Base-by-base conservation (phyloP, 2,113 vertebrate species). In the Trachemys scripta region DNA sequence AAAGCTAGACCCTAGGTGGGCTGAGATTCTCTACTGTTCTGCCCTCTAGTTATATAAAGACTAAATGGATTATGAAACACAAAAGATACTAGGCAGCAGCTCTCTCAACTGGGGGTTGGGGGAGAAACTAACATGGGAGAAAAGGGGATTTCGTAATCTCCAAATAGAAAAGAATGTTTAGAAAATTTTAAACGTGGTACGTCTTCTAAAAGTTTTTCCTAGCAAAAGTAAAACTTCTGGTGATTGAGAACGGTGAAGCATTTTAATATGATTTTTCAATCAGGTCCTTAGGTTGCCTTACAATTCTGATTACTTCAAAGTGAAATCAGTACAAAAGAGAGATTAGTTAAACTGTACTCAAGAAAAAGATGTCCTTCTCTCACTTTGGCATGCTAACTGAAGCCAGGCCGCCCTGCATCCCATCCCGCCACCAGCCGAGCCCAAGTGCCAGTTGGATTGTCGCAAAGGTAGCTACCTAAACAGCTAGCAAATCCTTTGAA, bases 401-500 rank as follows among this genome's bases (percentile, higher is more conserved):
- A 84, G 31, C 49, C 0, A 0, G 2, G 27, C 81, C 4, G 0
- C 16, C 35, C 5, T 17, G 45, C 3, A 1, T 6, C 87, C 54
- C 72, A 72, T 82, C 80, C 90, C 53, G 20, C 5, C 50, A 57
- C 65, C 35, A 62, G 25, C 47, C 84, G 82, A 5, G 0, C 1
- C 31, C 24, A 45, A 59, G 3, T 42, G 35, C 16, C 76, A 45
- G 27, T 19, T 31, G 27, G 27, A 51, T 29, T 35, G 35, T 79
- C 62, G 5, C 38, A 57, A 31, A 85, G 51, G 81, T 31, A 20
- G 1, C 8, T 98, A 99, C 99, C 99, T 51, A 99, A 96, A 97
- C 99, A 99, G 96, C 96, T 84, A 45, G 98, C 98, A 1, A 99
- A 98, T 2, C 98, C 99, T 90, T 97, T 99, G 92, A 99, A 99